Conservation (phyloP, 2,113 vertebrate genomes). For the Tychaedon coryphoeus region DNA sequence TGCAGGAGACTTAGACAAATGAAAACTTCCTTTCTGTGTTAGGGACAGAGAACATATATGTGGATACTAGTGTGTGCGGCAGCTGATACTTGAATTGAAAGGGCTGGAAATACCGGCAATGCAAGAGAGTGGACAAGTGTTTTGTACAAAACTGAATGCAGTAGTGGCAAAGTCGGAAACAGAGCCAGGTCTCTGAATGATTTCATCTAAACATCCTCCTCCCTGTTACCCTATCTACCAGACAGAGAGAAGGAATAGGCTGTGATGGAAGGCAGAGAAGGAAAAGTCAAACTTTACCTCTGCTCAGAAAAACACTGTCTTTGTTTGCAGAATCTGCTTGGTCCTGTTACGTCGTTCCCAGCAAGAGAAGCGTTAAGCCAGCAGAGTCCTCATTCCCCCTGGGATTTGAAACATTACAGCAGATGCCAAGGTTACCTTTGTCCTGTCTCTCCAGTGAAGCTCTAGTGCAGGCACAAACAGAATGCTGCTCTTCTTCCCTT, state of each 20-base stretch:
- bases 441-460: neutral
- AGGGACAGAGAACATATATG: neutral
- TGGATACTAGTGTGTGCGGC: neutral
- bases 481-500: conserved; percentile 8
- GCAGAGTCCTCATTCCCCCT: neutral
- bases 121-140: neutral
- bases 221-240: neutral
- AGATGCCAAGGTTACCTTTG: conserved; percentile 31
- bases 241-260: neutral
- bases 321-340: neutral
- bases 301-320: neutral
- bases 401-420: neutral
- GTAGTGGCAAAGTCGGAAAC: neutral
- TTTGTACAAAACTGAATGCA: neutral
- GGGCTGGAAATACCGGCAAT: neutral
- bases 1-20: neutral
- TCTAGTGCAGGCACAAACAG: neutral
- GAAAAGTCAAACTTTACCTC: neutral
- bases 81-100: neutral
- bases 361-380: conserved; percentile 20
- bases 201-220: neutral
- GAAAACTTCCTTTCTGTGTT: neutral
- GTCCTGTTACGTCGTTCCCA: neutral
- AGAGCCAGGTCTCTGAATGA: neutral
- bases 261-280: neutral